These are phyloP conservation scores for Cremastinae sp. DNA, from an alignment of 2,888 invertebrate genomes.

Conservation along the genomic window DNA sequence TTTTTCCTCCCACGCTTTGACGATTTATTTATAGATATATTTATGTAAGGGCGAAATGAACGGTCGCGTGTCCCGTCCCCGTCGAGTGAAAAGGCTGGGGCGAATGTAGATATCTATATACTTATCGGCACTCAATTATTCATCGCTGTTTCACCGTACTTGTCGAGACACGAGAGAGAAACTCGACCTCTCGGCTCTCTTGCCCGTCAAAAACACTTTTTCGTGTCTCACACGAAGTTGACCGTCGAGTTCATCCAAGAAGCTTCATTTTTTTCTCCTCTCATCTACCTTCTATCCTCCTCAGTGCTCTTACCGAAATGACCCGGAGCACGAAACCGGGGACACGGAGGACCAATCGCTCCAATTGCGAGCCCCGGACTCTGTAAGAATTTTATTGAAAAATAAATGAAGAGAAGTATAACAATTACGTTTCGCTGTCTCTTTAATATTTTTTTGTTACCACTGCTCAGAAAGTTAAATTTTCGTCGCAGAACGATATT, in stretches of 20 bases:
- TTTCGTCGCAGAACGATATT: too few relatives aligned
- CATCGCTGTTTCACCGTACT: constrained; percentile 64
- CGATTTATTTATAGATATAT: background rate
- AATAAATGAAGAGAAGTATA: background rate
- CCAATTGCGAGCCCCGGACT: constrained; percentile 50
- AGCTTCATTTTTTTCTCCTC: background rate
- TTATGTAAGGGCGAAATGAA: constrained; percentile 4
- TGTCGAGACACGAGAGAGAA: constrained; percentile 32
- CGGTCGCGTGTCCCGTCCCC: constrained; percentile 55
- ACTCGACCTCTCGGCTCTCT: constrained; percentile 19
- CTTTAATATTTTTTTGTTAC: too few relatives aligned
- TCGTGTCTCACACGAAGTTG: constrained; percentile 27
- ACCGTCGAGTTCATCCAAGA: constrained; percentile 36
- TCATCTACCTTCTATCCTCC: background rate
- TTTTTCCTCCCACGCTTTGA: background rate
- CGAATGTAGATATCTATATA: constrained; percentile 59
- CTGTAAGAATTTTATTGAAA: constrained; percentile 1
- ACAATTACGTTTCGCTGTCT: too few relatives aligned
- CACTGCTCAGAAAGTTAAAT: too few relatives aligned
- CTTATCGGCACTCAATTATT: constrained; percentile 68
- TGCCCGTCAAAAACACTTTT: background rate
- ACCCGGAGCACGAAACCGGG: constrained; percentile 47
- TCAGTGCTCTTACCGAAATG: constrained; percentile 18
- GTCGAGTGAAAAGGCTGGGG: constrained; percentile 7
- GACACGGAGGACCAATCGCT: constrained; percentile 56